Base-by-base conservation (phyloP, 2,888 invertebrate species). In the Oxystoma pomonae region DNA sequence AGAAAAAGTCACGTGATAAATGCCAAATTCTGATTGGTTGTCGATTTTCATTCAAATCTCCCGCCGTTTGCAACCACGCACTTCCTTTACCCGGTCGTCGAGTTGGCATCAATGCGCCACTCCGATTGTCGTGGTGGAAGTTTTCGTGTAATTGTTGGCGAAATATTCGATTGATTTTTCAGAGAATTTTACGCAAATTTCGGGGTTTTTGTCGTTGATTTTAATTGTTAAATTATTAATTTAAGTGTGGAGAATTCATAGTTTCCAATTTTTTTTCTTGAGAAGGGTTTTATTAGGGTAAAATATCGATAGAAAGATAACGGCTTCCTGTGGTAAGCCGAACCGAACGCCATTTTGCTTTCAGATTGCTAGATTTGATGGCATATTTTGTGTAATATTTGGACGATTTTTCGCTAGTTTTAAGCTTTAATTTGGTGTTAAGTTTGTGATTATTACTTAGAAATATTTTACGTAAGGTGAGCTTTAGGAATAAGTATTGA, bases 41-140 rank as follows among this genome's bases (percentile, higher is more conserved):
- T 21, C 50, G 9, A 20, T 20, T 22, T 59, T 16, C 49, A 58
- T 75, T 76, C 68, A 69, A 75, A 74, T 65, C 71, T 74, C 69
- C 70, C 76, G 76, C 76, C 64, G 12, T 57, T 59, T 18, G 22
- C 16, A 1, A 17, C 49, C 56, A 57, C 21, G 59, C 60, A 60
- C 60, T 59, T 61, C 60, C 62, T 52, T 21, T 55, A 22, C 22
- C 16, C 50, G 18, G 1, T 1, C 16, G 57, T 62, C 65, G 66
- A 66, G 55, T 59, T 62, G 71, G 69, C 72, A 72, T 71, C 71
- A 59, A 49, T 59, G 71, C 60, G 55, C n/a, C 20, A 35, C 35
- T 35, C 3, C 35, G 22, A 58, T 35, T 59, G 51, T 60, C 56
- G 58, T 17, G 50, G 63, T 58, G 61, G 21, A 66, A 61, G 61